These are phyloP conservation scores for Oasisia sp. DNA, from an alignment of 2,888 invertebrate genomes.

Conservation along the genomic window DNA sequence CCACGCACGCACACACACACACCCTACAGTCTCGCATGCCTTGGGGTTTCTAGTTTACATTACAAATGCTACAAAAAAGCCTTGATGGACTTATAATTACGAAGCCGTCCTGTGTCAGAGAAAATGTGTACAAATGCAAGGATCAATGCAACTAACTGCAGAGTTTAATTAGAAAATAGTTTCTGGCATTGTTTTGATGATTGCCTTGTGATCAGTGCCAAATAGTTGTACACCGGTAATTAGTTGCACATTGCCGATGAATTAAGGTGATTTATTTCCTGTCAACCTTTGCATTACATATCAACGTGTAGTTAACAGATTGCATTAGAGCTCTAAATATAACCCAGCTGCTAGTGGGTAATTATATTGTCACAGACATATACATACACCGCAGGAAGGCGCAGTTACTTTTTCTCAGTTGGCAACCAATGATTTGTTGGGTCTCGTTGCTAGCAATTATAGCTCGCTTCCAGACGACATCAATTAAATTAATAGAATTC, in stretches of 20 bases:
- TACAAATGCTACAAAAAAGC: neutral
- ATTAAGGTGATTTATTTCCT: constrained; percentile 12
- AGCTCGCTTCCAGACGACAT: neutral
- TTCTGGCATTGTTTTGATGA: neutral
- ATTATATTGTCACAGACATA: neutral
- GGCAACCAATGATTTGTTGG: constrained; percentile 4
- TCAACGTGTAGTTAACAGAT: constrained; percentile 6
- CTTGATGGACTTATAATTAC: neutral
- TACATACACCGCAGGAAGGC: neutral
- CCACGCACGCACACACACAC: too few species aligned
- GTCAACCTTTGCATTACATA: neutral
- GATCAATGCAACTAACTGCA: constrained; percentile 9
- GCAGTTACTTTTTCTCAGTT: neutral
- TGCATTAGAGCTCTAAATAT: neutral
- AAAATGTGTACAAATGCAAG: neutral
- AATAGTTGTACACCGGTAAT: neutral
- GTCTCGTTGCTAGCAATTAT: neutral
- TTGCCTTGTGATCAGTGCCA: constrained; percentile 10
- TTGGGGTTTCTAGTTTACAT: neutral
- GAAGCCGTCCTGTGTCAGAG: neutral
- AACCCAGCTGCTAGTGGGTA: neutral
- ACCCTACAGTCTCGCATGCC: neutral
- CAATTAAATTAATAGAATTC: neutral
- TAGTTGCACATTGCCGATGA: neutral
- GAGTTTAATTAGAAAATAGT: neutral